Evolutionary conservation across 1,140 invertebrate genomes (phyloP).

Genomic region (Drosophila santomea): DNA sequence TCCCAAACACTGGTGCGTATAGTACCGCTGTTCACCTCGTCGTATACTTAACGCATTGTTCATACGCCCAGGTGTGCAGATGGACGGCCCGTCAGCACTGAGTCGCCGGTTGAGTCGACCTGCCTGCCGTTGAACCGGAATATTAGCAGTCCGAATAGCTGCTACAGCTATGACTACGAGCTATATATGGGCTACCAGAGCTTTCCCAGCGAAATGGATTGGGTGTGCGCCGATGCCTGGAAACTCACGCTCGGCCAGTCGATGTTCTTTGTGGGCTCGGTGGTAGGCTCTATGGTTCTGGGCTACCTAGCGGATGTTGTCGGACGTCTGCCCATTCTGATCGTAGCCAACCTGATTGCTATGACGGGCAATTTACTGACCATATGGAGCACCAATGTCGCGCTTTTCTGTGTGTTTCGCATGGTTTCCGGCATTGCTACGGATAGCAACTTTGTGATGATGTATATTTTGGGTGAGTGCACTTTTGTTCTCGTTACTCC

Average conservation of each 20-base stretch:
- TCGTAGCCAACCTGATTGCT: conserved; percentile 86
- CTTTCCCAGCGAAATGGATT: conserved; percentile 80
- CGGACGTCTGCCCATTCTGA: conserved; percentile 86
- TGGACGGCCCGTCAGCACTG: conserved; percentile 1
- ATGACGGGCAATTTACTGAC: conserved; percentile 86
- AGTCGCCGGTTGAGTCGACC: conserved; percentile 39
- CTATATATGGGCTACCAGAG: conserved; percentile 74
- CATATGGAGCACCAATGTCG: conserved; percentile 84
- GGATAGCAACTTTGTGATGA: conserved; percentile 87
- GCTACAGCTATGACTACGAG: conserved; percentile 62
- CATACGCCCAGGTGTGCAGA: conserved; percentile 63
- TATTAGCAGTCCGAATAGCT: conserved; percentile 10
- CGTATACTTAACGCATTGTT: conserved; percentile 32
- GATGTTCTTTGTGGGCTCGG: conserved; percentile 87
- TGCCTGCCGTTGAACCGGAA: conserved; percentile 36
- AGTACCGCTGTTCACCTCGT: neutral
- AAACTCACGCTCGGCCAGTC: conserved; percentile 86
- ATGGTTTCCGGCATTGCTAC: conserved; percentile 87
- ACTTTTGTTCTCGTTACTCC: no score
- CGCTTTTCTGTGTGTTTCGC: conserved; percentile 85
- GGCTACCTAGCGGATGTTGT: conserved; percentile 87
- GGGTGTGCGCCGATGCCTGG: conserved; percentile 87
- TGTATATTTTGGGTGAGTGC: conserved; percentile 87
- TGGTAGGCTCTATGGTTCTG: conserved; percentile 86
- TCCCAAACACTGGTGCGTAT: conserved; percentile 84